Conservation (phyloP, 2,888 invertebrate species). For the Idaea dimidiata region DNA sequence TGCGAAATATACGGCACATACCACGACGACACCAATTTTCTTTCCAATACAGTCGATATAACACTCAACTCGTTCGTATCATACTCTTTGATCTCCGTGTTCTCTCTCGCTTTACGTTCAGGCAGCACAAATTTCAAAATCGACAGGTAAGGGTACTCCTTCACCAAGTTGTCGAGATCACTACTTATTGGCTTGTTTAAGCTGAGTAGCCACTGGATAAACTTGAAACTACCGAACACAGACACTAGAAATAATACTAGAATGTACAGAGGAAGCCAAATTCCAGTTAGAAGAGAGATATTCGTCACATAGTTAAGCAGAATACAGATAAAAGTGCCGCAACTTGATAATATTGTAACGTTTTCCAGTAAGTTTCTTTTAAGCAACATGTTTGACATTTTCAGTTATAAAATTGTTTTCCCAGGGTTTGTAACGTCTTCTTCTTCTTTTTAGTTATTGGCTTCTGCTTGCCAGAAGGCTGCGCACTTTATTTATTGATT, state of each 20-base stretch:
- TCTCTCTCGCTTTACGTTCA: constrained; percentile 28
- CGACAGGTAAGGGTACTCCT: constrained; percentile 51
- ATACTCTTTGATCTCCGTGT: constrained; percentile 54
- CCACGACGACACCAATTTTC: constrained; percentile 73
- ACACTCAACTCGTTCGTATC: constrained; percentile 72
- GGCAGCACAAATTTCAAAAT: constrained; percentile 46
- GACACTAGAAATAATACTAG: constrained; percentile 63
- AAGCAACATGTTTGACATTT: constrained; percentile 49
- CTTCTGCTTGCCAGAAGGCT: no score
- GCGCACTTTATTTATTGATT: no score
- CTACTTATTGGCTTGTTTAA: constrained; percentile 76
- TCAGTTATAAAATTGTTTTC: background rate
- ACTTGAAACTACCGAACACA: constrained; percentile 72
- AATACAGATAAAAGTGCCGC: constrained; percentile 53
- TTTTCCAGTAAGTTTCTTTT: constrained; percentile 64
- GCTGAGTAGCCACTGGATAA: constrained; percentile 76
- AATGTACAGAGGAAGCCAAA: constrained; percentile 69
- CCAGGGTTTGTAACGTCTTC: no score
- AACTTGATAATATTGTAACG: constrained; percentile 52
- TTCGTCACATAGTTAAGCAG: constrained; percentile 61
- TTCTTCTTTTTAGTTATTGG: no score
- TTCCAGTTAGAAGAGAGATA: constrained; percentile 64
- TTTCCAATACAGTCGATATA: constrained; percentile 70
- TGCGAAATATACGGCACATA: constrained; percentile 70
- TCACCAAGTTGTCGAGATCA: constrained; percentile 52